phyloP scores from a whole-genome alignment of 2,797 vertebrate species.

The Heliangelus exortis region DNA sequence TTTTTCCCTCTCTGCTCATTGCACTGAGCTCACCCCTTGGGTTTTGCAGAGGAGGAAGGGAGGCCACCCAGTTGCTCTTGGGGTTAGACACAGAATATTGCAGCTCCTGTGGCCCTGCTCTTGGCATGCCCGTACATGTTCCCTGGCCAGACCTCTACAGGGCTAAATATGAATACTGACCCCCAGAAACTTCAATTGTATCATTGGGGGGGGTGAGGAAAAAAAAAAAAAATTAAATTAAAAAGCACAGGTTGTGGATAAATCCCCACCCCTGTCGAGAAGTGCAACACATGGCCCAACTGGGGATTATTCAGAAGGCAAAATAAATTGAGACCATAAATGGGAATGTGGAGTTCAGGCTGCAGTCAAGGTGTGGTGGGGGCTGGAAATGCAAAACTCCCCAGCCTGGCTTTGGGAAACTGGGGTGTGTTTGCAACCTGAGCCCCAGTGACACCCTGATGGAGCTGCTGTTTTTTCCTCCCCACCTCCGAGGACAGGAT shows the following conservation, averaged over 20 bases:
- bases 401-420: neutral
- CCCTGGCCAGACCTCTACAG: neutral
- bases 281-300: fast-evolving
- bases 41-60: neutral
- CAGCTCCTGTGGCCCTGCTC: neutral
- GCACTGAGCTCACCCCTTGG: neutral
- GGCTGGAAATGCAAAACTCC: neutral
- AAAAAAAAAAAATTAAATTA: neutral
- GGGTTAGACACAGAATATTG: neutral
- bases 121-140: neutral
- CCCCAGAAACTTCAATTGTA: neutral
- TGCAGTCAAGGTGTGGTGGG: neutral
- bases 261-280: neutral
- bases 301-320: neutral
- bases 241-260: neutral
- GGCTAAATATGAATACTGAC: neutral
- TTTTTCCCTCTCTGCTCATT: neutral
- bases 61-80: neutral
- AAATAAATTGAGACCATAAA: neutral
- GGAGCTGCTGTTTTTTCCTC: neutral
- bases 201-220: neutral
- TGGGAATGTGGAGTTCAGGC: neutral
- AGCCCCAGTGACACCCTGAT: neutral
- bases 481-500: fast-evolving
- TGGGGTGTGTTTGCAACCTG: neutral